Evolutionary conservation across 2,113 vertebrate genomes (phyloP).

Genomic region (Ophthalmolycus amberensis): DNA sequence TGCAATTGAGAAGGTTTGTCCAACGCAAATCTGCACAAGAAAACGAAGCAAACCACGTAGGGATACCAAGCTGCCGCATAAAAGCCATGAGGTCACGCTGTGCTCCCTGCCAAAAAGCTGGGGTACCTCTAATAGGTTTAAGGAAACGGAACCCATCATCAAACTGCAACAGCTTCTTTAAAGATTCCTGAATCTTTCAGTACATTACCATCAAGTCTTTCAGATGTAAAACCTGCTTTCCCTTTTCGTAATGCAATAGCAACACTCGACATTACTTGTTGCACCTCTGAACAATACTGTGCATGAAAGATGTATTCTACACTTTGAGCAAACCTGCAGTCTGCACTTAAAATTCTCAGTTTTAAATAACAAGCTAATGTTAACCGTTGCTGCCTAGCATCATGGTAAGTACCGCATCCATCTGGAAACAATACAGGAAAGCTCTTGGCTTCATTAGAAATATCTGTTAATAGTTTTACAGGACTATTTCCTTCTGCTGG

Average conservation of each 20-base stretch:
- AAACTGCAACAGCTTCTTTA: neutral
- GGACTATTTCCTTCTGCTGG: no score
- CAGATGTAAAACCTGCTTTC: rapidly evolving
- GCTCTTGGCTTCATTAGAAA: no score
- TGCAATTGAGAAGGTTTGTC: neutral
- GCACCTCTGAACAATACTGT: neutral
- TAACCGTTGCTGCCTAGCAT: no score
- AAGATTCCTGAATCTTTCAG: neutral
- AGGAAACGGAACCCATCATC: no score
- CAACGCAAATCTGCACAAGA: neutral
- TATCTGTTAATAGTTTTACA: neutral
- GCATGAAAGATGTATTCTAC: neutral
- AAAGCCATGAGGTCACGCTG: neutral
- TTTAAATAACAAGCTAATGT: neutral
- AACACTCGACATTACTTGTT: neutral
- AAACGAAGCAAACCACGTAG: neutral
- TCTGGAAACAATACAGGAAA: no score
- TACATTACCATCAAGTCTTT: rapidly evolving
- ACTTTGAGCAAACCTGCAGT: neutral
- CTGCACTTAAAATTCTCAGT: neutral
- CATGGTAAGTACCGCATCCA: no score
- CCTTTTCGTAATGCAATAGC: constrained; percentile 2
- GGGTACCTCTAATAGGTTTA: constrained; percentile 8
- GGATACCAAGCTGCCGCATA: neutral
- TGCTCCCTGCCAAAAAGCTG: neutral